Evolutionary conservation across 2,797 vertebrate genomes (phyloP).

Genomic region (Meriones psammophilus): DNA sequence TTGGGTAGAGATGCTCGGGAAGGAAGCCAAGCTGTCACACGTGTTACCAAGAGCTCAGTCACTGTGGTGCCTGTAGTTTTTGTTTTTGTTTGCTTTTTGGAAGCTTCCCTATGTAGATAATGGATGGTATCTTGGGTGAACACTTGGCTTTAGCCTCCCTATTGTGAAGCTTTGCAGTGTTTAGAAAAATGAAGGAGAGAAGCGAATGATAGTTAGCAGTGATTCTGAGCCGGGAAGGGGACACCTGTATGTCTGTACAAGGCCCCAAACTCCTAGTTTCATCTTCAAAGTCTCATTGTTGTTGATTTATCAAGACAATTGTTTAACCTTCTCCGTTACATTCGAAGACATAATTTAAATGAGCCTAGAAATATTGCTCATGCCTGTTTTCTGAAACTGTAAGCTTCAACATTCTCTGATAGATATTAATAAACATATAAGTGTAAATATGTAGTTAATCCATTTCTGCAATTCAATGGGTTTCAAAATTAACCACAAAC

Average conservation of each 20-base stretch:
- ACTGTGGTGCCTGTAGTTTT: background rate
- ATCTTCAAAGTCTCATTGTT: background rate
- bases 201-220: background rate
- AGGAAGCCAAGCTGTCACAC: too few relatives aligned
- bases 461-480: background rate
- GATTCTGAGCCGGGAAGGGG: background rate
- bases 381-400: conserved; percentile 5
- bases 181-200: background rate
- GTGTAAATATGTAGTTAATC: background rate
- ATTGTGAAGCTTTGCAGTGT: background rate
- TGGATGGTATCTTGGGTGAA: background rate
- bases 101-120: background rate
- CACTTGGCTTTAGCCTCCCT: background rate
- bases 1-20: background rate
- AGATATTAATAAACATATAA: conserved; percentile 1
- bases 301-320: background rate
- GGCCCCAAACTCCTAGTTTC: background rate
- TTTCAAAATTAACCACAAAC: conserved; percentile 55
- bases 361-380: background rate
- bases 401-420: background rate
- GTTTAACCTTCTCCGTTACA: background rate
- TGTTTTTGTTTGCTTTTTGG: background rate
- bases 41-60: background rate
- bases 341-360: background rate
- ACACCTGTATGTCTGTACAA: background rate